Conservation (phyloP, 2,113 vertebrate genomes). For the Zosterops borbonicus region DNA sequence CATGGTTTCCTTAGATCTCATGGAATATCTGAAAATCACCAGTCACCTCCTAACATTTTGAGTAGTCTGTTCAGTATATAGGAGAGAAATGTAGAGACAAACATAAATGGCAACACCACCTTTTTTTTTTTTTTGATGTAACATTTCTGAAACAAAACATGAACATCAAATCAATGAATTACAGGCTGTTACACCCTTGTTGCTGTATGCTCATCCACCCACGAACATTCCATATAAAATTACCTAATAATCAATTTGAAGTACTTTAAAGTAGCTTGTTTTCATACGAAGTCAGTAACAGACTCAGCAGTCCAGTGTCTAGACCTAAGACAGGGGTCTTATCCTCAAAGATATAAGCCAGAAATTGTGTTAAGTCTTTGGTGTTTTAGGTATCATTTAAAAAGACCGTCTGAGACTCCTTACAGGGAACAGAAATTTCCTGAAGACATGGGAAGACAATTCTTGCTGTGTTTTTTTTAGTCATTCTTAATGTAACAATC, state of each 20-base stretch:
- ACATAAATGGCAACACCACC: neutral
- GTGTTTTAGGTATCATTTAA: neutral
- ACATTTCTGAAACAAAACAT: neutral
- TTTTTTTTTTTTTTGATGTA: neutral
- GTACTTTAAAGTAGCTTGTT: neutral
- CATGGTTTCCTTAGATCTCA: conserved; percentile 37
- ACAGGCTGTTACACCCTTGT: neutral
- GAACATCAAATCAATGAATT: neutral
- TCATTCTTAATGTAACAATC: neutral
- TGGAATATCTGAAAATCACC: conserved; percentile 9
- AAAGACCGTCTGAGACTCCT: neutral
- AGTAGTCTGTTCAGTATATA: neutral
- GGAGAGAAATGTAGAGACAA: neutral
- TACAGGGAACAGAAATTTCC: neutral
- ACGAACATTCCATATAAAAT: neutral
- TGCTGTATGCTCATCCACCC: conserved; percentile 1
- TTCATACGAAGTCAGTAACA: neutral
- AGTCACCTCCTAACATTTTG: neutral
- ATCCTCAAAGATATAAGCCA: neutral
- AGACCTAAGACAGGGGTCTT: neutral
- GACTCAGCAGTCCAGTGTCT: neutral
- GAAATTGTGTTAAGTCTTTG: neutral
- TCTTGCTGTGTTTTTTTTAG: neutral
- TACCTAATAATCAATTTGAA: neutral
- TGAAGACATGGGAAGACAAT: neutral